Conservation (phyloP, 2,113 vertebrate genomes). For the Budorcas taxicolor region DNA sequence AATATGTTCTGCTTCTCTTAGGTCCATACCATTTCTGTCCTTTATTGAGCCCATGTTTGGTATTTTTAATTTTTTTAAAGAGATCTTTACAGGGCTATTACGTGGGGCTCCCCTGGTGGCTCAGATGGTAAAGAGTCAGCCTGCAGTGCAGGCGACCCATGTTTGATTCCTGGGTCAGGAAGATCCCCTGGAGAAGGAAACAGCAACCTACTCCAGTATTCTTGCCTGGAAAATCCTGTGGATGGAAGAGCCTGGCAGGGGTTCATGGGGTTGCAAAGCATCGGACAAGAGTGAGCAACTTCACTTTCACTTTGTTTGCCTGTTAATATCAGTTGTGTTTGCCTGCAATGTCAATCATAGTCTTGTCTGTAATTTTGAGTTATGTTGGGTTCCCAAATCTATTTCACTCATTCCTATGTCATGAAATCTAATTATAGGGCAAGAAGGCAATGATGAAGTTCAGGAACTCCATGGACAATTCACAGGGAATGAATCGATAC, state of each 20-base stretch:
- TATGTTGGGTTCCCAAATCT: background rate
- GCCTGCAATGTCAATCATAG: background rate
- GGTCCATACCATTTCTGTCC: background rate
- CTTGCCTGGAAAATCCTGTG: background rate
- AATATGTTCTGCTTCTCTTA: background rate
- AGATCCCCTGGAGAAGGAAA: background rate
- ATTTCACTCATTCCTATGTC: background rate
- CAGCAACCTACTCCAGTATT: background rate
- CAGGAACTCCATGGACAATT: conserved; percentile 65
- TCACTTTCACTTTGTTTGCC: background rate
- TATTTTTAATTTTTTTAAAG: background rate
- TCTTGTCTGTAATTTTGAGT: background rate
- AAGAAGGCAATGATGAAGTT: conserved; percentile 76
- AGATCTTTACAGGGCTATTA: background rate
- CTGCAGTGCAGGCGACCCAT: background rate
- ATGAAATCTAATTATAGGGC: conserved; percentile 76
- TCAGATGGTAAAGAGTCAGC: background rate
- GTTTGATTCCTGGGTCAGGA: background rate
- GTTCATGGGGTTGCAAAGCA: background rate
- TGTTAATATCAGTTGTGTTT: background rate
- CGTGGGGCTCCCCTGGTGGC: background rate
- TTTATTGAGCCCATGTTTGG: background rate
- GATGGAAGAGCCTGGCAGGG: background rate
- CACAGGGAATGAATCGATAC: conserved; percentile 77
- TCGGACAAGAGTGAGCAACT: background rate